Evolutionary conservation across 1,140 invertebrate genomes (phyloP).

Genomic region (Drosophila quadrilineata): DNA sequence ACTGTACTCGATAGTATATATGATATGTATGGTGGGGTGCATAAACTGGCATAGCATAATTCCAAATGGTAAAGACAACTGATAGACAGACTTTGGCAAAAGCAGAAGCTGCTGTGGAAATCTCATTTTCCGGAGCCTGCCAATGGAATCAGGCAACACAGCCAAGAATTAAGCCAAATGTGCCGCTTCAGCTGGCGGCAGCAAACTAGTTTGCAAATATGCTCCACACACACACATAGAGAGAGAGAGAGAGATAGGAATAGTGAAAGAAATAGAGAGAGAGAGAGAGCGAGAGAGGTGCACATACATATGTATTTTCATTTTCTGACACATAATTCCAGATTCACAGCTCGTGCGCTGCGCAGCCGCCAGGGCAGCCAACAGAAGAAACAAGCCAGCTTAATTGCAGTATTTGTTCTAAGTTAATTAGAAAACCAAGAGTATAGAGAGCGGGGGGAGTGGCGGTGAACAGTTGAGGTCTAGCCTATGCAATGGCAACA

Average conservation of each 20-base stretch:
- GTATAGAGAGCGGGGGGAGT: background rate
- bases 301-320: constrained; percentile 60
- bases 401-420: constrained; percentile 79
- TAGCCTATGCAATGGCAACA: background rate
- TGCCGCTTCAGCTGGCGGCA: constrained; percentile 64
- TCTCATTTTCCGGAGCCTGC: constrained; percentile 44
- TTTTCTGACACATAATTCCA: constrained; percentile 81
- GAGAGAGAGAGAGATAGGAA: background rate
- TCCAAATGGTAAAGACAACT: constrained; percentile 62
- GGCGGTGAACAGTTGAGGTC: no score
- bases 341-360: constrained; percentile 62
- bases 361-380: constrained; percentile 44
- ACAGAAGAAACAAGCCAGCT: constrained; percentile 65
- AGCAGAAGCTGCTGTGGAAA: constrained; percentile 48
- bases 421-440: constrained; percentile 73
- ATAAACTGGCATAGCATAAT: constrained; percentile 60
- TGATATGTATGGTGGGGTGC: constrained; percentile 3
- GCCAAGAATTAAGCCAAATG: constrained; percentile 73
- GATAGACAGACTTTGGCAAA: constrained; percentile 51
- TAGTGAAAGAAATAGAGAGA: background rate
- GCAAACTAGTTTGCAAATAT: constrained; percentile 70
- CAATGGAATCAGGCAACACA: constrained; percentile 34
- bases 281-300: constrained; percentile 8
- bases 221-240: constrained; percentile 28
- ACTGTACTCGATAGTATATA: constrained; percentile 25